Conservation (phyloP, 1,140 invertebrate species). For the Euschistus heros region DNA sequence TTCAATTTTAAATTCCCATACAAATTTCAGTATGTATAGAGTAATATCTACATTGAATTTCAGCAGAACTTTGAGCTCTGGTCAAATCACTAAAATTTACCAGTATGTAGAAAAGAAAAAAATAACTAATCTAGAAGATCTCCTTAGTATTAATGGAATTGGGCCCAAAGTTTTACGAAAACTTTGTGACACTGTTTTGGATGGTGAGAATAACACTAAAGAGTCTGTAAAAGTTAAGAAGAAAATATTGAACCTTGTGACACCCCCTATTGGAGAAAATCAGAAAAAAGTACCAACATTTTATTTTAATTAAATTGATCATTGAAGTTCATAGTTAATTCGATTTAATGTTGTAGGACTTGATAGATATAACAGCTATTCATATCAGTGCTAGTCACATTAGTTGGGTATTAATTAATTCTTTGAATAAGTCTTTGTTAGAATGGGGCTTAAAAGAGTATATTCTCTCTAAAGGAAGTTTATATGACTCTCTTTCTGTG, state of each 20-base stretch:
- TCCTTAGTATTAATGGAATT: constrained; percentile 7
- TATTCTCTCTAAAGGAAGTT: background rate
- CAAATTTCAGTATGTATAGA: background rate
- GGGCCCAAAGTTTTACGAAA: constrained; percentile 19
- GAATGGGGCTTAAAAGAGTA: constrained; percentile 7
- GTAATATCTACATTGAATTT: background rate
- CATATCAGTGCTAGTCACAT: background rate
- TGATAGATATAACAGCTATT: constrained; percentile 3
- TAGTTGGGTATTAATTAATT: constrained; percentile 18
- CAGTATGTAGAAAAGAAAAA: background rate
- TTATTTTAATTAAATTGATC: too few species aligned
- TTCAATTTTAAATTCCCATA: background rate
- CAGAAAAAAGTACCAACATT: too few species aligned
- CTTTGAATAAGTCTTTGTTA: constrained; percentile 2
- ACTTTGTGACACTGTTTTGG: constrained; percentile 18
- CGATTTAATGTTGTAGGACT: background rate
- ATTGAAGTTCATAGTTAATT: too few species aligned
- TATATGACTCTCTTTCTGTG: too few species aligned
- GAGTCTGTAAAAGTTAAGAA: too few species aligned
- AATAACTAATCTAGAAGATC: constrained; percentile 15
- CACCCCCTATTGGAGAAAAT: too few species aligned
- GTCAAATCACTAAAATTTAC: background rate
- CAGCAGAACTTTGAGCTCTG: background rate
- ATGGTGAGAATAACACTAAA: background rate
- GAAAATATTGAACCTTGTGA: too few species aligned